Evolutionary conservation across 1,140 invertebrate species (phyloP).

Genomic region (Frieseomelitta varia): DNA sequence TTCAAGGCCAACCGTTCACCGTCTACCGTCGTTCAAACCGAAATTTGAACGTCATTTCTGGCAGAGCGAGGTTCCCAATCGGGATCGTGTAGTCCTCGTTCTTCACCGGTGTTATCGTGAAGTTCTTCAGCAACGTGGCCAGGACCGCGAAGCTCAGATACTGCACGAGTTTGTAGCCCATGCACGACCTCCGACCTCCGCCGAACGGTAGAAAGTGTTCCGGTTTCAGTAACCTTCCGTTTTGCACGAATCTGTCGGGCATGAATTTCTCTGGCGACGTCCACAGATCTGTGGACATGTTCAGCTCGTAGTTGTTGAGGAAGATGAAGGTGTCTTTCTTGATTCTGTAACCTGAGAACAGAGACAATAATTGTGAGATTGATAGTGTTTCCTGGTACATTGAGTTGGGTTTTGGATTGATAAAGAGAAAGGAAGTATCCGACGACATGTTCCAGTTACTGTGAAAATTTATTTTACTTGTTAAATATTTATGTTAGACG

Average conservation of each 20-base stretch:
- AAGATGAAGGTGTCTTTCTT: conserved; percentile 92
- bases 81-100: conserved; percentile 82
- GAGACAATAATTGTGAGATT: not conserved
- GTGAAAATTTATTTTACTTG: too few species aligned
- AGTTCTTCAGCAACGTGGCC: conserved; percentile 89
- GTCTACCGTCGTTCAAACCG: conserved; percentile 82
- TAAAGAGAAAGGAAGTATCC: not conserved
- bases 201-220: conserved; percentile 93
- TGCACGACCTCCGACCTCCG: conserved; percentile 92
- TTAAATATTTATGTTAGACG: too few species aligned
- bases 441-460: too few species aligned
- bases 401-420: not conserved
- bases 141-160: conserved; percentile 89
- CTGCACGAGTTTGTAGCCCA: conserved; percentile 92
- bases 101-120: conserved; percentile 84
- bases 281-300: conserved; percentile 90
- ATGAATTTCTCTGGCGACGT: conserved; percentile 78
- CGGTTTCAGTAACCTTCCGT: conserved; percentile 81
- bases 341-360: conserved; percentile 84
- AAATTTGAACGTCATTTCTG: conserved; percentile 85
- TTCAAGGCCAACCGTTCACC: not conserved
- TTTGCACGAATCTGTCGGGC: conserved; percentile 88
- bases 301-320: conserved; percentile 93
- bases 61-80: conserved; percentile 87
- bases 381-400: not conserved